Conservation (phyloP, 2,797 vertebrate genomes). For the Bryconaethiops microstoma region DNA sequence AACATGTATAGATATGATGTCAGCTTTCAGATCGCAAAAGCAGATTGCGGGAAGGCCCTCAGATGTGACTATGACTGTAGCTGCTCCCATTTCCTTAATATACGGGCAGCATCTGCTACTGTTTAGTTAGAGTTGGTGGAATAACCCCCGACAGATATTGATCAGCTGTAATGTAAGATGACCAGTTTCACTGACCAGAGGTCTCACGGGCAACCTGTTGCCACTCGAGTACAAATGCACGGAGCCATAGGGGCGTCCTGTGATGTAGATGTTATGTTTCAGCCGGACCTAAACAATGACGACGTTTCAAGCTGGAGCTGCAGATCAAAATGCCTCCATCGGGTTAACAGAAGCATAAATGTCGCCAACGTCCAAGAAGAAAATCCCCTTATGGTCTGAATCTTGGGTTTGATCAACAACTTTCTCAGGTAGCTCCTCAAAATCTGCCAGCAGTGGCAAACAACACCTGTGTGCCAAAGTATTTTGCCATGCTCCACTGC, state of each 20-base stretch:
- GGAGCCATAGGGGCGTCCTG: constrained; percentile 34
- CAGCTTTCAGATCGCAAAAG: constrained; percentile 16
- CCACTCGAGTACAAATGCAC: constrained; percentile 42
- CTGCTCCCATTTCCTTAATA: constrained; percentile 13
- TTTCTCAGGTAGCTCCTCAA: constrained; percentile 55
- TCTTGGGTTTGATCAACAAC: constrained; percentile 68
- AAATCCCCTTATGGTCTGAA: constrained; percentile 58
- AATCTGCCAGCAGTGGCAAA: constrained; percentile 58
- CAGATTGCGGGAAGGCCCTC: constrained; percentile 36
- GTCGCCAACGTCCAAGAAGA: constrained; percentile 52
- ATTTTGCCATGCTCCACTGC: constrained; percentile 72
- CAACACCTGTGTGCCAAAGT: constrained; percentile 74
- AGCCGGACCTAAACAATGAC: constrained; percentile 45
- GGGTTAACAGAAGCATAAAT: constrained; percentile 68
- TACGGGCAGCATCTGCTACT: constrained; percentile 45
- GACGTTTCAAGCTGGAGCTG: constrained; percentile 39
- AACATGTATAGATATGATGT: constrained; percentile 22
- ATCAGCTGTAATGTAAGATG: constrained; percentile 43
- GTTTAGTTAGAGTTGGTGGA: constrained; percentile 34
- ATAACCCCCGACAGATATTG: constrained; percentile 18
- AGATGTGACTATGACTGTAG: constrained; percentile 25
- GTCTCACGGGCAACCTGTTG: constrained; percentile 43
- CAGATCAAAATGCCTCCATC: constrained; percentile 68
- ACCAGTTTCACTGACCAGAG: constrained; percentile 56
- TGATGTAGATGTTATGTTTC: constrained; percentile 42